Conservation (phyloP, 2,113 vertebrate genomes). For the Catharus minimus region DNA sequence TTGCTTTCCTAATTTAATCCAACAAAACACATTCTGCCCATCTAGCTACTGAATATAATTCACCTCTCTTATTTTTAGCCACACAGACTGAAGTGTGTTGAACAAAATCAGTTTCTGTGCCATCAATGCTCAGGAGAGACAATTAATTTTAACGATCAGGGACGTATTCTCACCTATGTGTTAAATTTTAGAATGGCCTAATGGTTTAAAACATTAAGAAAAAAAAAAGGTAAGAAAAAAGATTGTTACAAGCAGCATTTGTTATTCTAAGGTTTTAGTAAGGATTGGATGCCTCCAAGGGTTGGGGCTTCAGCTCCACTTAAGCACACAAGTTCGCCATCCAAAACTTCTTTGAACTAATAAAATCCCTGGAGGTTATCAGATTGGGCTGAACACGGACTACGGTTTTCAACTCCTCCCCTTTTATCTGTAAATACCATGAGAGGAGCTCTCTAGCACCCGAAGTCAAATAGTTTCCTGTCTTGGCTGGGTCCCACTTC, state of each 20-base stretch:
- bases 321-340: slow-evolving; percentile 25
- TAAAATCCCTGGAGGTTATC: slow-evolving; percentile 58
- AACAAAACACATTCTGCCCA: not conserved
- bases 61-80: slow-evolving; percentile 4
- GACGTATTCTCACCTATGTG: not conserved
- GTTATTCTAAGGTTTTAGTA: slow-evolving; percentile 43
- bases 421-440: slow-evolving; percentile 62
- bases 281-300: slow-evolving; percentile 52
- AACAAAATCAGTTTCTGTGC: not conserved
- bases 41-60: not conserved
- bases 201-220: not conserved
- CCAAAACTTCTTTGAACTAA: slow-evolving; percentile 57
- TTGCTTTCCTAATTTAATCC: not conserved
- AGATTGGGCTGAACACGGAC: slow-evolving; percentile 48
- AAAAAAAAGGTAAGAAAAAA: no score
- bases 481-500: slow-evolving; percentile 45
- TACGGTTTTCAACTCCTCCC: slow-evolving; percentile 55
- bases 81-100: not conserved
- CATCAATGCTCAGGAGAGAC: not conserved
- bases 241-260: not conserved
- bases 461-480: slow-evolving; percentile 60
- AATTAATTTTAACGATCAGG: not conserved
- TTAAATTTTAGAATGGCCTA: not conserved
- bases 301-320: slow-evolving; percentile 16
- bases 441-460: slow-evolving; percentile 47